Evolutionary conservation across 2,888 invertebrate genomes (phyloP).

Genomic region (Poecilus cupreus): DNA sequence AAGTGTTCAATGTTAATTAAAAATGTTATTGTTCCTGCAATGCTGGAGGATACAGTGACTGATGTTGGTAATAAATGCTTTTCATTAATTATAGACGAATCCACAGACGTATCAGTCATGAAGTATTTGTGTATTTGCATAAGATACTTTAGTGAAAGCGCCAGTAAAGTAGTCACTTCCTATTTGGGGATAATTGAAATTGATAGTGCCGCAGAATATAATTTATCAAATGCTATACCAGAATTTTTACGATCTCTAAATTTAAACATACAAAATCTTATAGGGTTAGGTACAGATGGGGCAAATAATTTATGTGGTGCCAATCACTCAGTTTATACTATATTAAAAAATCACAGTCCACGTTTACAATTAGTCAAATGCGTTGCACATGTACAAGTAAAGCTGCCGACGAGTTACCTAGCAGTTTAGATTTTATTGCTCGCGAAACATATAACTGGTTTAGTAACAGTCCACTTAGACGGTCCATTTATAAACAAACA

Average conservation of each 20-base stretch:
- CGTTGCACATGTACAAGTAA: not conserved
- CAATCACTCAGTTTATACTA: not conserved
- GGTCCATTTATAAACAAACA: not conserved
- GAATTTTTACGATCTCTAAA: not conserved
- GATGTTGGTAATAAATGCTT: slow-evolving; percentile 50
- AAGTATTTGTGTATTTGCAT: slow-evolving; percentile 31
- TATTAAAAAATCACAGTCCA: not conserved
- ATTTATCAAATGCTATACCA: not conserved
- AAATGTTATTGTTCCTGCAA: slow-evolving; percentile 61
- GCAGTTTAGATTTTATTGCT: not conserved
- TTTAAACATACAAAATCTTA: not conserved
- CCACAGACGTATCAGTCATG: slow-evolving; percentile 54
- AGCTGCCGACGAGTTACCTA: not conserved
- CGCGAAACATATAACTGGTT: not conserved
- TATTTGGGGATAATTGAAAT: slow-evolving; percentile 1
- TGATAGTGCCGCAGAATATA: not conserved
- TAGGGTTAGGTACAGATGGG: slow-evolving; percentile 15
- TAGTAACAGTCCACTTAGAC: not conserved
- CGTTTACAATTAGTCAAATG: slow-evolving; percentile 1
- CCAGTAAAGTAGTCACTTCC: not conserved
- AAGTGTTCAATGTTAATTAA: slow-evolving; percentile 62
- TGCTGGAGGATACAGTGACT: slow-evolving; percentile 57
- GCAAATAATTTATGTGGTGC: not conserved
- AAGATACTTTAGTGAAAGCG: not conserved
- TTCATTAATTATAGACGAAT: slow-evolving; percentile 60